Conservation (phyloP, 2,888 invertebrate species). For the Abrostola tripartita region DNA sequence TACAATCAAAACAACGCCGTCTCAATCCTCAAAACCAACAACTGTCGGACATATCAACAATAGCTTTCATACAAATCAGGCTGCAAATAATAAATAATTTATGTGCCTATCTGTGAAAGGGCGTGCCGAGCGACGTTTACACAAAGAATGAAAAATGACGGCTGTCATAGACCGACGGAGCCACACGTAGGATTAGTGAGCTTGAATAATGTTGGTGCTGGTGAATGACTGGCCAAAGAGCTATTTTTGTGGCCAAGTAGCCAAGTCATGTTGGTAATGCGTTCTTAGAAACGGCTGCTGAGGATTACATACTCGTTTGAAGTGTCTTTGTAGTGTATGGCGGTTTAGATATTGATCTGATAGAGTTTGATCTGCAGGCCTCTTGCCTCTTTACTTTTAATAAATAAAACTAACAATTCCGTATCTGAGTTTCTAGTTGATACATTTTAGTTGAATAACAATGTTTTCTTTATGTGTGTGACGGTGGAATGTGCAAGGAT, state of each 20-base stretch:
- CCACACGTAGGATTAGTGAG: conserved; percentile 41
- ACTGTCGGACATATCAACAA: conserved; percentile 47
- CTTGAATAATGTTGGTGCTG: conserved; percentile 45
- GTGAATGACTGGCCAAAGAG: conserved; percentile 48
- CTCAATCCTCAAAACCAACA: conserved; percentile 35
- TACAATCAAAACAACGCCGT: conserved; percentile 4
- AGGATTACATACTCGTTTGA: conserved; percentile 31
- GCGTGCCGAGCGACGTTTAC: conserved; percentile 67
- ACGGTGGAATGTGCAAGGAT: too few relatives aligned
- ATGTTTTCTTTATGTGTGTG: too few relatives aligned
- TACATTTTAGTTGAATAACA: too few relatives aligned
- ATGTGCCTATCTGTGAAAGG: conserved; percentile 62
- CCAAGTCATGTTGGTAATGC: conserved; percentile 54
- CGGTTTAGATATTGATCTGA: conserved; percentile 18
- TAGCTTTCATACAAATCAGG: conserved; percentile 49
- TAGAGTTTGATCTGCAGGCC: neutral
- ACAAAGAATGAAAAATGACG: conserved; percentile 79
- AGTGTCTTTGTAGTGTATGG: conserved; percentile 19
- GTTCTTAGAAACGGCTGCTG: conserved; percentile 39
- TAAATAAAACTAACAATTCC: too few relatives aligned
- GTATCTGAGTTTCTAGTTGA: too few relatives aligned
- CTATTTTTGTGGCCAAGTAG: conserved; percentile 54
- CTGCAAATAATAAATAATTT: conserved; percentile 69
- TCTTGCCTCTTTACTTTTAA: too few relatives aligned
- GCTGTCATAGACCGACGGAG: conserved; percentile 42